phyloP scores from a whole-genome alignment of 1,140 invertebrate genomes.

The Cydia strobilella region DNA sequence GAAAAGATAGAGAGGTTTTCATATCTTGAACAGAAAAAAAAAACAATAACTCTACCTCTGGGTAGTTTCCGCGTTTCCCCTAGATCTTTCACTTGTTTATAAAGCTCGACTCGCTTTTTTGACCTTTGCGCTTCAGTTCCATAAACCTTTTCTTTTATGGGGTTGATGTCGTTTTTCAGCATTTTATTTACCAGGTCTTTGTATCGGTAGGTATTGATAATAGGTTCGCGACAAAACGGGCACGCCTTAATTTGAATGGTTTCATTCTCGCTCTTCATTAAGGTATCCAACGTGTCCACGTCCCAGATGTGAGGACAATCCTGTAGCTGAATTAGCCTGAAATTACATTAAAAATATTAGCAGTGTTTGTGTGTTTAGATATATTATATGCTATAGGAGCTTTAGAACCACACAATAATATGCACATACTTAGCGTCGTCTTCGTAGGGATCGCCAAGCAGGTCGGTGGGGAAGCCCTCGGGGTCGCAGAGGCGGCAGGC shows the following conservation, averaged over 20 bases:
- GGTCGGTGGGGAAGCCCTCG: conserved; percentile 73
- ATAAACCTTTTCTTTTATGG: conserved; percentile 79
- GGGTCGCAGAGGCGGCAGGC: conserved; percentile 77
- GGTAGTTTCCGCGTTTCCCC: background rate
- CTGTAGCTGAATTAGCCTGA: conserved; percentile 82
- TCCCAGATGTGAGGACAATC: conserved; percentile 85
- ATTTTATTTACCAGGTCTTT: conserved; percentile 81
- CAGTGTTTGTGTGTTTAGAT: too few species aligned
- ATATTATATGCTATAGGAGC: too few species aligned
- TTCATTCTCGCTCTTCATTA: conserved; percentile 72
- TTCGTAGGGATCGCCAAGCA: conserved; percentile 82
- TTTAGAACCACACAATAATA: conserved; percentile 41
- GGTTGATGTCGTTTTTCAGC: conserved; percentile 78
- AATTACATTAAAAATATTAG: conserved; percentile 37
- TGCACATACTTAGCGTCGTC: conserved; percentile 76
- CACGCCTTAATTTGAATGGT: conserved; percentile 81
- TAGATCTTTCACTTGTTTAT: conserved; percentile 32
- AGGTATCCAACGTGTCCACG: conserved; percentile 78
- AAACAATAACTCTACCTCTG: too few species aligned
- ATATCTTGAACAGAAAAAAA: too few species aligned
- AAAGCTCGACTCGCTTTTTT: conserved; percentile 34
- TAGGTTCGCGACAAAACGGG: conserved; percentile 83
- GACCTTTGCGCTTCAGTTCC: conserved; percentile 52
- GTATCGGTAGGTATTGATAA: conserved; percentile 83
- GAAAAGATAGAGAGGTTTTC: too few species aligned